A percentile compares a stretch with the other conserved stretches of the same genome.
These are phyloP conservation scores for Melanotaenia duboulayi DNA, from an alignment of 2,113 vertebrate species.

Conservation along the genomic window DNA sequence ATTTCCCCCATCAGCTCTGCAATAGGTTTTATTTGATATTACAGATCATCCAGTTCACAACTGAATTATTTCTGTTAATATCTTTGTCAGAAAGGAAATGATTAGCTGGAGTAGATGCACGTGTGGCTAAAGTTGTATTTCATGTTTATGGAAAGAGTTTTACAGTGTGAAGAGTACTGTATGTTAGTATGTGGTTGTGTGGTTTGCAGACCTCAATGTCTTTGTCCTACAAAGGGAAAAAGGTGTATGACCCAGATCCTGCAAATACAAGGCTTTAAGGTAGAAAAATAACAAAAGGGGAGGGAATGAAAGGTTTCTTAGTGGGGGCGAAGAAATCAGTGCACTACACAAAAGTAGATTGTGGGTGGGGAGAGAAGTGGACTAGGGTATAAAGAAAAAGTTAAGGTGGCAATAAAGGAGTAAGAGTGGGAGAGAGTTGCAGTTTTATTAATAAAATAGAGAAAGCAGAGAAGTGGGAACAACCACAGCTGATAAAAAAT, in stretches of 20 bases:
- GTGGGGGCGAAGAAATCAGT: constrained; percentile 37
- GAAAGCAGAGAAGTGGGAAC: constrained; percentile 23
- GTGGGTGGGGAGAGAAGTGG: constrained; percentile 24
- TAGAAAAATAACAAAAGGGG: constrained; percentile 16
- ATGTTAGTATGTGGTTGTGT: background rate
- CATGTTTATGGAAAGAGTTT: constrained; percentile 22
- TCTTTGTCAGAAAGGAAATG: constrained; percentile 4
- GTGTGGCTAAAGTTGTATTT: constrained; percentile 12
- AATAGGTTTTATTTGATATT: constrained; percentile 11
- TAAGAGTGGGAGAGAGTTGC: constrained; percentile 8
- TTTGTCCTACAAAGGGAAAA: background rate
- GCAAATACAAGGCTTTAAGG: constrained; percentile 4
- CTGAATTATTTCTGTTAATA: constrained; percentile 20
- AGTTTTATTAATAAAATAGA: constrained; percentile 14
- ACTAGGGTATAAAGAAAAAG: constrained; percentile 25
- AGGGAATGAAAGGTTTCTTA: constrained; percentile 17
- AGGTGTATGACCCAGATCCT: constrained; percentile 28
- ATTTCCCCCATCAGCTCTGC: too few species aligned
- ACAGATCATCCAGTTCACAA: constrained; percentile 3
- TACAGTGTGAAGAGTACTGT: constrained; percentile 9
- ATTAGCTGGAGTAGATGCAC: constrained; percentile 14
- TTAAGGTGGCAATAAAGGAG: constrained; percentile 22
- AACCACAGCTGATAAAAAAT: constrained; percentile 29
- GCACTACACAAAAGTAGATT: constrained; percentile 30
- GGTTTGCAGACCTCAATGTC: background rate